A percentile compares a stretch with the other conserved stretches of the same genome.
Evolutionary conservation across 2,113 vertebrate species (phyloP).

Genomic region (Cyrtonyx montezumae): DNA sequence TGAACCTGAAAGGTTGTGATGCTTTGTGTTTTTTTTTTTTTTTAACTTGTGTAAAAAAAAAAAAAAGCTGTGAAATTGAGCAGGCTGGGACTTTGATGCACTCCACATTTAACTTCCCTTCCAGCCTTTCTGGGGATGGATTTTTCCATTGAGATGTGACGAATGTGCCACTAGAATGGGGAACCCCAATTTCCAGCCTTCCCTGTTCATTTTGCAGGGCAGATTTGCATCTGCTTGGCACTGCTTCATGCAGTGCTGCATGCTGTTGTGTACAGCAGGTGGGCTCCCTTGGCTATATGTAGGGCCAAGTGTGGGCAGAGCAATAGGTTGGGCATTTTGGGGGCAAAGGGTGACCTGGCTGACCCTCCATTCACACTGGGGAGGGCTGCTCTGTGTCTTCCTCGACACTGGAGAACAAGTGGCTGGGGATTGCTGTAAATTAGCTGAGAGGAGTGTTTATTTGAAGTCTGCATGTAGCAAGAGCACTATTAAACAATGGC

Average conservation of each 20-base stretch:
- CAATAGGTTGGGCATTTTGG: not conserved
- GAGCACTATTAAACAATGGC: conserved; percentile 62
- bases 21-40: not conserved
- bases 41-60: too few species aligned
- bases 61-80: not conserved
- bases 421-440: not conserved
- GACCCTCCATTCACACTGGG: not conserved
- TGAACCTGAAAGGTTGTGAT: not conserved
- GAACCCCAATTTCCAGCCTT: not conserved
- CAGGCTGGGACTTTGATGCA: not conserved
- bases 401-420: not conserved
- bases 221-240: not conserved
- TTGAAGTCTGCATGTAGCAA: conserved; percentile 18
- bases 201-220: not conserved
- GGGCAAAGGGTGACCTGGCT: not conserved
- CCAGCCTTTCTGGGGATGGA: too few species aligned
- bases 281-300: not conserved
- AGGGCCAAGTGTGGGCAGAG: not conserved
- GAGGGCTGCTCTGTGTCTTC: conserved; percentile 3
- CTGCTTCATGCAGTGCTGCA: rapidly evolving
- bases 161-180: not conserved
- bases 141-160: not conserved
- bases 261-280: not conserved
- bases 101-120: not conserved
- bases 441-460: conserved; percentile 59